These are phyloP conservation scores for Uloborus plumipes DNA, from an alignment of 2,888 invertebrate species.

Conservation along the genomic window DNA sequence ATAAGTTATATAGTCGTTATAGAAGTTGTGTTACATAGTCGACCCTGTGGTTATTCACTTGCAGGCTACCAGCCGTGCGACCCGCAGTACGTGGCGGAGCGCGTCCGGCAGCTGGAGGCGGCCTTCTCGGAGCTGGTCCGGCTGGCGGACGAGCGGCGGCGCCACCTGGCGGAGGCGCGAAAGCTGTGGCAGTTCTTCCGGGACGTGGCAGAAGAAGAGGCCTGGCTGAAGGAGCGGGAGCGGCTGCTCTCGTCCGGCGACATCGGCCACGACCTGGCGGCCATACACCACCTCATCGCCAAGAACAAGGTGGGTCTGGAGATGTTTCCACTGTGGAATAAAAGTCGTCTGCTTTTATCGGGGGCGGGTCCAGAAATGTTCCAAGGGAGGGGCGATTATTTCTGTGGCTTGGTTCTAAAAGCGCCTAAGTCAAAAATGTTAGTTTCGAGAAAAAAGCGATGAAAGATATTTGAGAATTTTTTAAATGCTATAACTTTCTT, in stretches of 20 bases:
- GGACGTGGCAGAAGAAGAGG: conserved; percentile 99
- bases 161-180: conserved; percentile 94
- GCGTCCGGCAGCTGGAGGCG: conserved; percentile 92
- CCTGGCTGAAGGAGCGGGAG: conserved; percentile 97
- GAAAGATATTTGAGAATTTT: no score
- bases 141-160: conserved; percentile 92
- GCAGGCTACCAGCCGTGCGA: conserved; percentile 94
- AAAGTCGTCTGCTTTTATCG: no score
- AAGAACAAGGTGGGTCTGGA: conserved; percentile 83
- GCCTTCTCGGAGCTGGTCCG: conserved; percentile 96
- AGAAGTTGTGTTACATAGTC: no score
- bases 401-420: no score
- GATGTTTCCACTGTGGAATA: no score
- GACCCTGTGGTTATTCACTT: no score
- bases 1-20: no score
- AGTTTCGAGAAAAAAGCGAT: no score
- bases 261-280: conserved; percentile 98
- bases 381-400: no score
- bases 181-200: conserved; percentile 99
- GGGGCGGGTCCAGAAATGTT: no score
- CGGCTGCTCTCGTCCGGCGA: conserved; percentile 98
- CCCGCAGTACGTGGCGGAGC: conserved; percentile 94
- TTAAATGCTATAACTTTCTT: no score
- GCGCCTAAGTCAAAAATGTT: no score
- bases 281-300: conserved; percentile 93